Base-by-base conservation (phyloP, 2,888 invertebrate species). In the Drosophila robusta region DNA sequence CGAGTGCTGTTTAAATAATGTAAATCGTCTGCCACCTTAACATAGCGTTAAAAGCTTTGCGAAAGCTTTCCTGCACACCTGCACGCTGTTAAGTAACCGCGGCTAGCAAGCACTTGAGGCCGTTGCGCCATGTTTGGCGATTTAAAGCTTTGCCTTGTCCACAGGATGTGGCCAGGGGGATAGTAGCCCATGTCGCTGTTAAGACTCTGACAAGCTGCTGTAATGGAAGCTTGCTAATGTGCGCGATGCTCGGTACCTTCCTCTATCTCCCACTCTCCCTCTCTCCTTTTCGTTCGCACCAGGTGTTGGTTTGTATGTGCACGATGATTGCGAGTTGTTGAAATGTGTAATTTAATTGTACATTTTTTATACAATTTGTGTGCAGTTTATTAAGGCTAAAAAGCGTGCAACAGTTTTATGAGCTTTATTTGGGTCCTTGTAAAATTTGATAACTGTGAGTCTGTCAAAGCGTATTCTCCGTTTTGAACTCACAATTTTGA, bases 131-230 rank as follows among this genome's bases (percentile, higher is more conserved):
- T 54, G 55, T 65, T 66, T 63, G 58, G 39, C 65, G 80, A 82
- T 16, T 83, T 83, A 86, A 83, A 83, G 83, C 83, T 83, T 83
- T 83, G 54, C 63, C 68, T 50, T 83, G 83, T 83, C 83, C 86
- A 72, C 83, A 87, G 83, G 83, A 83, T 77, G 86, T 82, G 83
- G 74, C 51, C 62, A 29, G 22, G 14, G 51, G 42, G 50, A 18
- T 64, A 65, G 52, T 46, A 44, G 56, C 36, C 44, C 36, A 56
- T 45, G 24, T 14, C 38, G 45, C 82, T 82, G 87, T 82, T 75
- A 82, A 84, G 66, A 67, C 66, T 63, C 56, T 55, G 57, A 65
- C 74, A 79, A 69, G 77, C 80, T 55, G 60, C 57, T 77, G 73
- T 67, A 75, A 77, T 63, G 68, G 58, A 51, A 77, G 58, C 74